Evolutionary conservation across 2,797 vertebrate genomes (phyloP).

Genomic region (Lerista edwardsae): DNA sequence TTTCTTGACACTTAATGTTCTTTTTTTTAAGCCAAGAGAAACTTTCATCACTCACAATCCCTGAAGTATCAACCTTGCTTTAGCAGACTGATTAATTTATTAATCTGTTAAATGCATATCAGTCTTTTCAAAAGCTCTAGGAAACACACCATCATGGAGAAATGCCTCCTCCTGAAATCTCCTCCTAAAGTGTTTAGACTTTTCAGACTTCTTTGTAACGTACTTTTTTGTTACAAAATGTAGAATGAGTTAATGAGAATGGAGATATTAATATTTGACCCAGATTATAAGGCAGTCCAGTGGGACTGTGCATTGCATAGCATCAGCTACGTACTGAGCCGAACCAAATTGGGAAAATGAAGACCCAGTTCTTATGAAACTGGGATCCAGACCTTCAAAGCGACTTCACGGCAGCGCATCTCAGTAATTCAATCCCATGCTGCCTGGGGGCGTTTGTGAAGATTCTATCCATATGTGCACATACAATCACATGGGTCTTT

Average conservation of each 20-base stretch:
- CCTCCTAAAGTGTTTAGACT: background rate
- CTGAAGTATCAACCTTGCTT: background rate
- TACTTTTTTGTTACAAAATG: background rate
- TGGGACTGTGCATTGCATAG: background rate
- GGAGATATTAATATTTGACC: background rate
- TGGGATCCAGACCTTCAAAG: background rate
- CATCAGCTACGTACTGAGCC: background rate
- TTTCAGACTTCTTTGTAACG: background rate
- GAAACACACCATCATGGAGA: background rate
- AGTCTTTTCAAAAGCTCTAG: background rate
- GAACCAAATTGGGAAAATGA: background rate
- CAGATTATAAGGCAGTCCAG: background rate
- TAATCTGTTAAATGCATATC: constrained; percentile 9
- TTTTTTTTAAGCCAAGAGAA: constrained; percentile 3
- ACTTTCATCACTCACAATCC: background rate
- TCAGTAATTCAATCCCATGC: background rate
- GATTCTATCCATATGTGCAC: background rate
- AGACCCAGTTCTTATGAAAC: background rate
- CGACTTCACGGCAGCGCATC: background rate
- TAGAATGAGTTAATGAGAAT: background rate
- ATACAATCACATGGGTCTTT: background rate
- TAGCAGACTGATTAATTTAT: background rate
- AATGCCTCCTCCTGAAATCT: background rate
- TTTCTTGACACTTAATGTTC: background rate
- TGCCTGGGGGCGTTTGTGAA: background rate